Evolutionary conservation across 92 coral and sea anemone species (phyloP).

Genomic region (Virgularia gustaviana): DNA sequence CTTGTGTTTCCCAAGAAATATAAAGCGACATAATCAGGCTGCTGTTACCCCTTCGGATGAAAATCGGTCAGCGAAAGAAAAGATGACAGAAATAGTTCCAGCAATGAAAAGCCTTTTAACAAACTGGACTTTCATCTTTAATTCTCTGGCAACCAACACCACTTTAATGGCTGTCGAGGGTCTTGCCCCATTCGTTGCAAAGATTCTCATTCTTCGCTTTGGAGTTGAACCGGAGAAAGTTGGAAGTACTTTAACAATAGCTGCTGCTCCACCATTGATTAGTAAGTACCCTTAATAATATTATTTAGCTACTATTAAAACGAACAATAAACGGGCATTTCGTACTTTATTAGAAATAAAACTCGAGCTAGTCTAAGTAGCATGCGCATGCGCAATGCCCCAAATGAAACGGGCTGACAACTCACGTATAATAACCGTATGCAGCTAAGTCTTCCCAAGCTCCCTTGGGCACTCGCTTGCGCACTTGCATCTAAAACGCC

Average conservation of each 20-base stretch:
- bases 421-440: too few species aligned
- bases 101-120: not conserved
- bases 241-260: slow-evolving; percentile 8
- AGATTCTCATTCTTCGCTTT: not conserved
- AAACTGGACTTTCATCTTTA: not conserved
- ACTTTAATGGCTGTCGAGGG: slow-evolving; percentile 1
- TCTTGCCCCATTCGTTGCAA: slow-evolving; percentile 10
- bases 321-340: not conserved
- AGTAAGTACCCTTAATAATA: not conserved
- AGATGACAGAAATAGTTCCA: not conserved
- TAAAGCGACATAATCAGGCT: not conserved
- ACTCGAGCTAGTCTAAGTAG: not conserved
- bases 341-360: not conserved
- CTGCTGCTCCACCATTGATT: not conserved
- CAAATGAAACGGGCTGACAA: too few species aligned
- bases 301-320: not conserved
- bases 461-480: too few species aligned
- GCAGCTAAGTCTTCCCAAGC: too few species aligned
- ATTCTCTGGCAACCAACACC: not conserved
- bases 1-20: not conserved
- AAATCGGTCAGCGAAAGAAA: not conserved
- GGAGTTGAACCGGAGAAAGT: slow-evolving; percentile 20
- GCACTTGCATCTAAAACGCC: too few species aligned
- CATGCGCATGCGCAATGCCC: too few species aligned
- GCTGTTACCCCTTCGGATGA: not conserved